Base-by-base conservation (phyloP, 1,140 invertebrate genomes). In the Condylostylus longicornis region DNA sequence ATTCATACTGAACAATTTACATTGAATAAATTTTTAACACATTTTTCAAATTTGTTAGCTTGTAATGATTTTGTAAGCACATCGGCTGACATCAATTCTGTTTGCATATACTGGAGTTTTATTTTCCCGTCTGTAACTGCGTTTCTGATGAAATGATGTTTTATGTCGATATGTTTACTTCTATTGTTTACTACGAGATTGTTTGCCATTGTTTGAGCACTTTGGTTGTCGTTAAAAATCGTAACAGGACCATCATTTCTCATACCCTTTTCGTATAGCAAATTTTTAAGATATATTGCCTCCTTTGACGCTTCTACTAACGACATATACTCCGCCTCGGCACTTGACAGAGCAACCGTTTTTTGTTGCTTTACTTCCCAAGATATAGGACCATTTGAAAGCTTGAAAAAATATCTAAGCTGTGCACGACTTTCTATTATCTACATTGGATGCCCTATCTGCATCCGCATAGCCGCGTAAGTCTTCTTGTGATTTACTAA, bases 361-460 rank as follows among this genome's bases (percentile, higher is more conserved):
- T 43, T 37, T 53, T 68, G 69, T 40, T 65, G 63, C 25, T 51
- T 50, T 10, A 49, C 53, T 28, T 47, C 45, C 66, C 65, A 69
- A 28, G 52, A 46, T 18, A 66, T 32, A 28, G 42, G 35, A 22
- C 33, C 36, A 38, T 48, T 50, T 38, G 40, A 45, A 33, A 43
- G 15, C 20, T 41, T 40, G 32, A 61, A 60, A 28, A 44, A 33
- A 40, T 44, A 58, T 10, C 51, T n/a, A n/a, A n/a, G n/a, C 57
- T 13, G 51, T 50, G 25, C 46, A 51, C 2, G 50, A 59, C 23
- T 47, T 49, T 31, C 54, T 46, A 36, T 58, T 50, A 18, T 38
- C 32, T 28, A 18, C n/a, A 49, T 54, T 46, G 15, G 46, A 46
- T 7, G 46, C 56, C 51, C 52, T 59, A 43, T 62, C 54, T 12